phyloP scores from a whole-genome alignment of 2,888 invertebrate species.

The Amphipoea lucens region DNA sequence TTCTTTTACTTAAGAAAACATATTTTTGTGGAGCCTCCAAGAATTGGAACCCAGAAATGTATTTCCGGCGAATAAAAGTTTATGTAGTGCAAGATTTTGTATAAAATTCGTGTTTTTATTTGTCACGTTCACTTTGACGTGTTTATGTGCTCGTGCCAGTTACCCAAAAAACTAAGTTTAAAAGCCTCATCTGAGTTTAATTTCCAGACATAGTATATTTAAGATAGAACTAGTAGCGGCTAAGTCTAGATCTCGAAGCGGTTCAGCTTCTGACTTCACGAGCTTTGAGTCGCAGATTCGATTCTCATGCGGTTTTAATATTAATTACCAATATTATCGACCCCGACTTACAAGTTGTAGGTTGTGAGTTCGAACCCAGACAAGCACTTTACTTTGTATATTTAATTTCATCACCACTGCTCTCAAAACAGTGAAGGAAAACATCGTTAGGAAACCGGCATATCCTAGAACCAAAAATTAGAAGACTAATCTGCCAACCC shows the following conservation, averaged over 20 bases:
- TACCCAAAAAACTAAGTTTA: constrained; percentile 28
- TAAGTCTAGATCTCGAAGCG: not conserved
- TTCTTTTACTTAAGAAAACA: constrained; percentile 65
- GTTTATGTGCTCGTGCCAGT: constrained; percentile 23
- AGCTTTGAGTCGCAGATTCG: not conserved
- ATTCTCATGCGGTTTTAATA: not conserved
- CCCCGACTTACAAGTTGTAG: not conserved
- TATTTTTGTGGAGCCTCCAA: constrained; percentile 49
- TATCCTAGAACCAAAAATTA: too few relatives aligned
- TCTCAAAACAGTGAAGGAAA: not conserved
- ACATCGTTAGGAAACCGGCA: too few relatives aligned
- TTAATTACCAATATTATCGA: not conserved
- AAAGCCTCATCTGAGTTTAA: constrained; percentile 1
- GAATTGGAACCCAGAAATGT: not conserved
- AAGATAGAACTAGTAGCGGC: too few relatives aligned
- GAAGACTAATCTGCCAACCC: too few relatives aligned
- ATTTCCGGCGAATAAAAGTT: not conserved
- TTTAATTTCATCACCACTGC: not conserved
- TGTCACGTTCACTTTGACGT: not conserved
- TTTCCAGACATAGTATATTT: not conserved
- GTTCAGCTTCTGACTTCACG: not conserved
- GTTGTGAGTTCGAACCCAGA: not conserved
- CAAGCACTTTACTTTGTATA: not conserved
- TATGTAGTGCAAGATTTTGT: not conserved
- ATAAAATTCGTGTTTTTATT: constrained; percentile 7